Percentiles rank a stretch among this genome's conserved stretches.
Conservation (phyloP, 2,888 invertebrate species). For the Hemaris fuciformis region DNA sequence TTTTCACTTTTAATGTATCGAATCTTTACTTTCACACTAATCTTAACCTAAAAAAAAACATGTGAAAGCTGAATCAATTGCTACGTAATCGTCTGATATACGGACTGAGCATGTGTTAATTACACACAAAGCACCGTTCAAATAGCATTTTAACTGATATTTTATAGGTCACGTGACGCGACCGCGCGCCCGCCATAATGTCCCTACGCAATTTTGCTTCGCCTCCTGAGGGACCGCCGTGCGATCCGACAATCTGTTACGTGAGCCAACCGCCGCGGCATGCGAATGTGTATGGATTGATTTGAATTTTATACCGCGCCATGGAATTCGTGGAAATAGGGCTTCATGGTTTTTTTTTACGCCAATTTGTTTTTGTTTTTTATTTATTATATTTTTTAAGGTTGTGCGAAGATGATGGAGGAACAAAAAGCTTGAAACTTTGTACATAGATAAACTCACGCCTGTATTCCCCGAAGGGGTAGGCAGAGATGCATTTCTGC, state of each 20-base stretch:
- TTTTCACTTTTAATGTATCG: too few relatives aligned
- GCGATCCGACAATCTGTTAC: conserved; percentile 44
- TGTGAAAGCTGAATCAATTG: not conserved
- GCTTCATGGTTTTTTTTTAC: not conserved
- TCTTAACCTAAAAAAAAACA: too few relatives aligned
- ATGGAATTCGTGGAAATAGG: not conserved
- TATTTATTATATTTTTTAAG: too few relatives aligned
- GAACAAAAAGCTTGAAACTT: too few relatives aligned
- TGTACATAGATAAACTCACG: too few relatives aligned
- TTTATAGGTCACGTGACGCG: conserved; percentile 38
- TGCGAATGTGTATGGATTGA: not conserved
- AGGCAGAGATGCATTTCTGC: too few relatives aligned
- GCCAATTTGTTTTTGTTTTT: too few relatives aligned
- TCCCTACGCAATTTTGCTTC: conserved; percentile 49
- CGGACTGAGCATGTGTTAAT: not conserved
- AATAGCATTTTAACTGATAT: conserved; percentile 28
- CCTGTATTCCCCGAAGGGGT: too few relatives aligned
- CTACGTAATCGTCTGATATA: not conserved
- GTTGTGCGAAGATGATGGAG: too few relatives aligned
- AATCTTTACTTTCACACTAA: too few relatives aligned
- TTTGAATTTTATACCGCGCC: conserved; percentile 1
- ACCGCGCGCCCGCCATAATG: conserved; percentile 33
- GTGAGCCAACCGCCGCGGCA: conserved; percentile 22
- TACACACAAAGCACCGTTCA: conserved; percentile 19
- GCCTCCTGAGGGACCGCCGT: conserved; percentile 33